These are phyloP conservation scores for Cathartes aura DNA, from an alignment of 2,113 vertebrate genomes.

Conservation along the genomic window DNA sequence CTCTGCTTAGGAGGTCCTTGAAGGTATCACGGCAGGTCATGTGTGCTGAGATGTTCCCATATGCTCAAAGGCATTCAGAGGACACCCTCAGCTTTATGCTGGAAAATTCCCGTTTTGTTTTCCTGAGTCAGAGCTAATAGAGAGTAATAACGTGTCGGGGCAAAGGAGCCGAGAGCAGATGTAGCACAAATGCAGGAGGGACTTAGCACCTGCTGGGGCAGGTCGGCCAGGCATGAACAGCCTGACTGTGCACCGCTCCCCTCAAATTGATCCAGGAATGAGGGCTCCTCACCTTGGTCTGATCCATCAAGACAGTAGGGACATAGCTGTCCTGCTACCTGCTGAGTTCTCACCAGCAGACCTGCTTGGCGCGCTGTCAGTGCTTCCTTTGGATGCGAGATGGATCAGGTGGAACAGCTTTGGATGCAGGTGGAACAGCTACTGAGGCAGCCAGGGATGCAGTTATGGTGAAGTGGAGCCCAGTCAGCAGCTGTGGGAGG, in stretches of 20 bases:
- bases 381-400: rapidly evolving
- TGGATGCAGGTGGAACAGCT: rapidly evolving
- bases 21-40: rapidly evolving
- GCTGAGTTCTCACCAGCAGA: rapidly evolving
- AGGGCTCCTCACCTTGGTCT: neutral
- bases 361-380: rapidly evolving
- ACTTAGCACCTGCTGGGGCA: neutral
- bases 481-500: neutral
- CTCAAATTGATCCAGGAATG: rapidly evolving
- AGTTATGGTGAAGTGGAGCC: rapidly evolving
- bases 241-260: rapidly evolving
- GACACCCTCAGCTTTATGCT: neutral
- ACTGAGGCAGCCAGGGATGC: neutral
- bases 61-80: neutral
- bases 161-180: neutral
- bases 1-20: rapidly evolving
- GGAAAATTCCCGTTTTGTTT: neutral
- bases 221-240: rapidly evolving
- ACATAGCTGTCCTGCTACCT: no score
- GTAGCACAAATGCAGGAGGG: neutral
- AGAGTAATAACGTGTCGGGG: rapidly evolving
- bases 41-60: neutral
- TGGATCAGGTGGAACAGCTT: neutral
- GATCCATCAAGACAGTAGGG: neutral
- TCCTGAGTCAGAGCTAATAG: neutral